phyloP scores from a whole-genome alignment of 2,888 invertebrate species.

The Chromoteleia sp. region DNA sequence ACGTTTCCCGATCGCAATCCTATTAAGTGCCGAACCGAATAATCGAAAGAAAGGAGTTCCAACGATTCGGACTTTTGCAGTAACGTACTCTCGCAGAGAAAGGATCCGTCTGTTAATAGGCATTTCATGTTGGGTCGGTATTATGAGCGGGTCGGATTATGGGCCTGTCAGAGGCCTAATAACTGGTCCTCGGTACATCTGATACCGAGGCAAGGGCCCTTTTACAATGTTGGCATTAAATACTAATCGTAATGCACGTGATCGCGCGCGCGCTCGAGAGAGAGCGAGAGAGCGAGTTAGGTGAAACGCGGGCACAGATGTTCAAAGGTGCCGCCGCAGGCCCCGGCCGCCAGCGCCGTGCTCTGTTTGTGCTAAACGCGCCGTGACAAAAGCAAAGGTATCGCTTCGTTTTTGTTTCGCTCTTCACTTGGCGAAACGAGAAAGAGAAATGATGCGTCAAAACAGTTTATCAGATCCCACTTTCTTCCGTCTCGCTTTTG shows the following conservation, averaged over 20 bases:
- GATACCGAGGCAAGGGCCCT: conserved; percentile 81
- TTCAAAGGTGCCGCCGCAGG: conserved; percentile 76
- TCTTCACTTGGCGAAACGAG: conserved; percentile 44
- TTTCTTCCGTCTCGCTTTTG: conserved; percentile 22
- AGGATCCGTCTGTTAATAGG: conserved; percentile 79
- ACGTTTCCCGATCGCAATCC: conserved; percentile 30
- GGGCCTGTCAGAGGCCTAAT: conserved; percentile 83
- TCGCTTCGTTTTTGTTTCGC: conserved; percentile 57
- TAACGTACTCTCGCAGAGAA: conserved; percentile 71
- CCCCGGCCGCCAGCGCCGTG: conserved; percentile 64
- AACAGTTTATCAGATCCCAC: conserved; percentile 49
- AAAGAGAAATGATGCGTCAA: conserved; percentile 64
- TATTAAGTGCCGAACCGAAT: conserved; percentile 20
- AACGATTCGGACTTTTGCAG: conserved; percentile 30
- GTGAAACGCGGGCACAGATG: conserved; percentile 71
- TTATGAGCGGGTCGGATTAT: conserved; percentile 79
- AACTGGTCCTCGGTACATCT: conserved; percentile 82
- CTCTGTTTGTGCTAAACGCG: conserved; percentile 66
- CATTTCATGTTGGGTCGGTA: conserved; percentile 78
- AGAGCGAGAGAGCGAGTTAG: conserved; percentile 69
- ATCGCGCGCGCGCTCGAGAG: conserved; percentile 46
- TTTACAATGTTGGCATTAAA: conserved; percentile 83
- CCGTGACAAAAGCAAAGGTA: conserved; percentile 69
- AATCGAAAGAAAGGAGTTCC: conserved; percentile 45
- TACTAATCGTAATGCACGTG: conserved; percentile 81